Evolutionary conservation across 2,888 invertebrate genomes (phyloP), one percentile per base, ranked within the genome.

Genomic region (Drosophila ochracea): DNA sequence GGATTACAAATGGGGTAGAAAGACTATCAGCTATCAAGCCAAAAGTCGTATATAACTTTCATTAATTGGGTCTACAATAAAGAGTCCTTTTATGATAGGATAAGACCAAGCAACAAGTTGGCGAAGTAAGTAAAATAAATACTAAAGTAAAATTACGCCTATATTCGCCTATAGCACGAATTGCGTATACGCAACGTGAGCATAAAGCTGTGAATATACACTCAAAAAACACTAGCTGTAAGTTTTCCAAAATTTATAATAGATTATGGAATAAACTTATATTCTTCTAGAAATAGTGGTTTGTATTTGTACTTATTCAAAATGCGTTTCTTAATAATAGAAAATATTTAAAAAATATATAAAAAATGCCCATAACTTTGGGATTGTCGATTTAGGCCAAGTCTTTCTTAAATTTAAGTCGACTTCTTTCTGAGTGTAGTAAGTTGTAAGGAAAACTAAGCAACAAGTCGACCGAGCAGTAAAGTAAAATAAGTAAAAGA

Each of bases 41-140:
- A 7, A 31, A 49, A 49, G 30, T 57, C 35, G 37, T 4, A 68
- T 41, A 76, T 80, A 80, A 83, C 50, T 58, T 31, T 49, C 64
- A 58, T 64, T 81, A 78, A 79, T 79, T 79, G 73, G 37, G 33
- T 58, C 59, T 47, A 39, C 25, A 57, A 63, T 76, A 64, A 57
- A 64, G 68, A 55, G 54, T 16, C 60, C 39, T 73, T 79, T 79
- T 81, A 81, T 73, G 11, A 19, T 47, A 9, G 7, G 53, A 19
- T 31, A 55, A 52, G 54, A 52, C 50, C 35, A 35, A 37, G 35
- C 50, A 50, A 59, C 43, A 60, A 57, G 61, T 74, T 28, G n/a
- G 30, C 41, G 35, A 35, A 21, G 31, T 13, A 57, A 2, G 13
- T 16, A 13, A 54, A 25, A 50, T 25, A 50, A 28, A 28, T 50